Percentiles rank a stretch among this genome's conserved stretches.
phyloP scores from a whole-genome alignment of 2,113 vertebrate genomes.

The Hippocampus mohnikei region DNA sequence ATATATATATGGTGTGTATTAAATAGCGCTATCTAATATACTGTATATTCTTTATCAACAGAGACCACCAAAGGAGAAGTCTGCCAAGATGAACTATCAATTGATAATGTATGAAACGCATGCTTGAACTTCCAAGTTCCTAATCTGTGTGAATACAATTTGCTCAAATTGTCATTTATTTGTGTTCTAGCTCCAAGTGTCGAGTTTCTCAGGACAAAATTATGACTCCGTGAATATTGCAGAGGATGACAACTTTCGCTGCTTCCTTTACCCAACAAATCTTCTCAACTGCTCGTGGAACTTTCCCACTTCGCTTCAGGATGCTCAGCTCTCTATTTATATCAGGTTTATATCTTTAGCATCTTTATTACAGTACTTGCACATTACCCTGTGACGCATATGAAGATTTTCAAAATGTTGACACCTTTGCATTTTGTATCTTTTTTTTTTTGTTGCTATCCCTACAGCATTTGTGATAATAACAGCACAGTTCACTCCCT shows the following conservation, averaged over 20 bases:
- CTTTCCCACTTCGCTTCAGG: background rate
- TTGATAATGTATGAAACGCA: slow-evolving; percentile 11
- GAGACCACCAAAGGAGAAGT: background rate
- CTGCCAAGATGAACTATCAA: fast-evolving
- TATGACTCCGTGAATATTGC: fast-evolving
- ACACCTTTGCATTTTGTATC: background rate
- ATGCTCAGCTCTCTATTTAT: slow-evolving; percentile 10
- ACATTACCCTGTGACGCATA: background rate
- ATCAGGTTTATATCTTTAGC: slow-evolving; percentile 21
- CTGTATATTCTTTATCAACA: background rate
- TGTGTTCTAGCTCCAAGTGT: background rate
- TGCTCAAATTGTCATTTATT: background rate
- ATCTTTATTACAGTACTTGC: background rate
- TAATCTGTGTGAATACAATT: background rate
- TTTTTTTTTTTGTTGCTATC: background rate
- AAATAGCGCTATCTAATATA: background rate
- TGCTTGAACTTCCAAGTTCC: background rate
- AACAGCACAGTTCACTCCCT: fast-evolving
- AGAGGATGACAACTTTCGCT: background rate
- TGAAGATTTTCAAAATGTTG: background rate
- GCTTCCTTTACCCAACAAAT: slow-evolving; percentile 35
- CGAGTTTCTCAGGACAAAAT: fast-evolving
- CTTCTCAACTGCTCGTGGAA: slow-evolving; percentile 55
- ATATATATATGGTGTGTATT: too few species aligned
- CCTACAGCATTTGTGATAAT: slow-evolving; percentile 32